phyloP scores from a whole-genome alignment of 2,113 vertebrate genomes.

The Cyanistes caeruleus region DNA sequence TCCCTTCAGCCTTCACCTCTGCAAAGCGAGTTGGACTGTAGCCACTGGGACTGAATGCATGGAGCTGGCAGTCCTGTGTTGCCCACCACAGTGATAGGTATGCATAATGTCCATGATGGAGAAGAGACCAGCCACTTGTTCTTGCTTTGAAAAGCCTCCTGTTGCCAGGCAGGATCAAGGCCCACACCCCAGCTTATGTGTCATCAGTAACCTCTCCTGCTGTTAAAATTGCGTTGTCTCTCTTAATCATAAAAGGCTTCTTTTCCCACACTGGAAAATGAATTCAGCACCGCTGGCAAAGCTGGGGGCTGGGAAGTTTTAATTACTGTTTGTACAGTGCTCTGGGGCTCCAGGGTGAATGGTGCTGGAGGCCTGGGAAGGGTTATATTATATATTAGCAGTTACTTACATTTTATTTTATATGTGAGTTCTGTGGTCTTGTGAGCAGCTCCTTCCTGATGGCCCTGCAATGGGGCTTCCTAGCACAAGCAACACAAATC shows the following conservation, averaged over 20 bases:
- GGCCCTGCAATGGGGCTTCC: background rate
- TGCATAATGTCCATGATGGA: rapidly evolving
- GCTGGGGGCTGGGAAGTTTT: background rate
- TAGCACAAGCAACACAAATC: background rate
- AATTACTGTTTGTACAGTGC: slow-evolving; percentile 25
- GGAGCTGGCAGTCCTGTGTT: background rate
- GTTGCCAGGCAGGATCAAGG: background rate
- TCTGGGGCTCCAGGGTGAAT: background rate
- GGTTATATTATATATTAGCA: background rate
- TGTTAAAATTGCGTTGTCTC: background rate
- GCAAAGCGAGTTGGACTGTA: background rate
- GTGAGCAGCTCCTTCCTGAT: background rate
- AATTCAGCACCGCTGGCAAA: background rate
- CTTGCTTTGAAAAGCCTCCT: background rate
- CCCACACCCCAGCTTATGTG: background rate
- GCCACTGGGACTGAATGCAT: background rate
- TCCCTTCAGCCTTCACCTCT: background rate
- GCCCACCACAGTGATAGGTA: background rate
- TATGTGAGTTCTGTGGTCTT: background rate
- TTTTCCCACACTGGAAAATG: slow-evolving; percentile 37
- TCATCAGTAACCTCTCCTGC: background rate
- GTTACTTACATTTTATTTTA: background rate
- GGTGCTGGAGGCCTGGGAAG: slow-evolving; percentile 13
- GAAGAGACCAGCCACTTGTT: background rate
- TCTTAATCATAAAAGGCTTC: slow-evolving; percentile 3